phyloP scores from a whole-genome alignment of 1,140 invertebrate species.

The Procambarus clarkii region DNA sequence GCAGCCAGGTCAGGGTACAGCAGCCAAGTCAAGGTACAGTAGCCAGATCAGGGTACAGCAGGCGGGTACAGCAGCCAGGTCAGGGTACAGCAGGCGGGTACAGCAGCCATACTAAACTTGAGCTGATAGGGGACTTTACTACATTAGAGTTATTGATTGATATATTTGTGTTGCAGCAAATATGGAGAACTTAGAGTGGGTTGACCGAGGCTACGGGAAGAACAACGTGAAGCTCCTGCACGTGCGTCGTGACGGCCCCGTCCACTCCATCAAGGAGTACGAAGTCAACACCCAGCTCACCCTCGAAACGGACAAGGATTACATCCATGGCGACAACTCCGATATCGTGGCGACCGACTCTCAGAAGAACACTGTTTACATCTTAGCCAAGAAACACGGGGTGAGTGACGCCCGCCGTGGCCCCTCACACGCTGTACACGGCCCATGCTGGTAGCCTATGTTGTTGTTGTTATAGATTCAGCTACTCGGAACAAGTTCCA shows the following conservation, averaged over 20 bases:
- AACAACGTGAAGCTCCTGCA: constrained; percentile 84
- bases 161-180: not conserved
- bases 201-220: constrained; percentile 85
- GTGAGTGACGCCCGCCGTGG: not conserved
- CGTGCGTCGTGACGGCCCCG: constrained; percentile 80
- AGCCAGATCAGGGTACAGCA: no score
- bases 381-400: constrained; percentile 10
- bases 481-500: no score
- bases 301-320: constrained; percentile 83
- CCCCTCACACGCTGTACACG: no score
- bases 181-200: constrained; percentile 71
- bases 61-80: no score
- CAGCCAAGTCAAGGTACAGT: no score
- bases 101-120: no score
- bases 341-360: constrained; percentile 83
- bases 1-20: no score
- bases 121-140: no score
- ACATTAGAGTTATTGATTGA: no score
- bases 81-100: no score
- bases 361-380: constrained; percentile 26
- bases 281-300: constrained; percentile 85
- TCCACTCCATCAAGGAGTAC: constrained; percentile 83
- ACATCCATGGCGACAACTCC: constrained; percentile 76
- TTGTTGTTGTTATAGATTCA: no score
- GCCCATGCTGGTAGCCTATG: no score